Evolutionary conservation across 2,797 vertebrate genomes (phyloP), one percentile per base, ranked within the genome.

Genomic region (Coregonus suidteri): DNA sequence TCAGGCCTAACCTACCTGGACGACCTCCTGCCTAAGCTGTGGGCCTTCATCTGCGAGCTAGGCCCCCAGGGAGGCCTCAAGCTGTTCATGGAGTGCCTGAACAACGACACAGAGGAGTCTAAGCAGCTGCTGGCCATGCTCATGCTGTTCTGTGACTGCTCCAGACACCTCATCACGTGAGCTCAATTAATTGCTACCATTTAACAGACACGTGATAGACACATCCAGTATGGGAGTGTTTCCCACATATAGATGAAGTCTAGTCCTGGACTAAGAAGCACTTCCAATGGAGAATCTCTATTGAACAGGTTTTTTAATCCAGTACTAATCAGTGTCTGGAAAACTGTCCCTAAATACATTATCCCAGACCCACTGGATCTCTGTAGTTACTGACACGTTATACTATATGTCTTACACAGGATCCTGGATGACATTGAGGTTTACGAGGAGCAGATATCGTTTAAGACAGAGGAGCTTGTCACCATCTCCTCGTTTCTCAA

Each of bases 351-450:
- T 37, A 5, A 69, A 18, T 35, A 18, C 16, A 41, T 16, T 5
- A 37, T 37, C 6, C 34, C 34, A 47, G 41, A 47, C 41, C 41
- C 41, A 47, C 41, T 47, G 9, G 41, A 41, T 41, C 6, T 47
- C 41, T 47, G 41, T 47, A 13, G 18, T 65, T 13, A 47, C 41
- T 47, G 41, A 47, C 9, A 3, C 0, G 3, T 4, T 31, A 31
- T 31, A 31, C 0, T 69, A 54, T 77, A 18, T 25, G 30, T 81
- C 15, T 78, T 34, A 88, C 83, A 25, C 87, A 99, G 98, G 87
- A 99, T 99, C 82, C 94, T 99, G 52, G 98, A 99, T 87, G 98
- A 99, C 90, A 99, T 99, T 37, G 98, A 99, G 88, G 96, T 99
- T 30, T 99, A 99, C 3, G 98, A 99, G 86, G 98, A 99, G 81